Percentiles rank a stretch among this genome's conserved stretches.
These are phyloP conservation scores for Pyrocephalus nanus DNA, from an alignment of 2,797 vertebrate genomes.

Conservation along the genomic window DNA sequence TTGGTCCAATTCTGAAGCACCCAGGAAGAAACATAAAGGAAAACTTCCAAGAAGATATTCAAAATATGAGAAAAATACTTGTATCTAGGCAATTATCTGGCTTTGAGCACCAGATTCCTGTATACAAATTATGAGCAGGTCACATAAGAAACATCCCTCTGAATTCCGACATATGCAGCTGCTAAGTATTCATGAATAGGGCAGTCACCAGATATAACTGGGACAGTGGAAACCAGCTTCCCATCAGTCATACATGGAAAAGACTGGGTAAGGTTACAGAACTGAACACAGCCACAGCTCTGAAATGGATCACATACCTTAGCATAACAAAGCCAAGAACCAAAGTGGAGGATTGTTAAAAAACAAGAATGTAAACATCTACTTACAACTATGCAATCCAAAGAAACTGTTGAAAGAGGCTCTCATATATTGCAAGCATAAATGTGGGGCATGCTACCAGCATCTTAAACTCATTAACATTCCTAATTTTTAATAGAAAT, in stretches of 20 bases:
- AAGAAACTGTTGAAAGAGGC: background rate
- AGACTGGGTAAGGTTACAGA: background rate
- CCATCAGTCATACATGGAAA: background rate
- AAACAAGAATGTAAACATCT: background rate
- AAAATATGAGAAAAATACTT: background rate
- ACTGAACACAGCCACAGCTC: background rate
- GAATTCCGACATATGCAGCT: background rate
- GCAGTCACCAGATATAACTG: background rate
- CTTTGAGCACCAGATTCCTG: background rate
- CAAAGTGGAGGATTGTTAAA: background rate
- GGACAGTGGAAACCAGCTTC: background rate
- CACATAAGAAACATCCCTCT: background rate
- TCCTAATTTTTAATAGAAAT: background rate
- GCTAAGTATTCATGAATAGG: slow-evolving; percentile 13
- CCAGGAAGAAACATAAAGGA: background rate
- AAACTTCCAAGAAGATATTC: background rate
- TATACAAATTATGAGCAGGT: background rate
- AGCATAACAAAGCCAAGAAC: background rate
- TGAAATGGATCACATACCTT: background rate
- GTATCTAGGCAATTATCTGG: background rate
- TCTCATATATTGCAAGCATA: background rate
- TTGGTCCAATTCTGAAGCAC: background rate
- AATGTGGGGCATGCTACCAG: background rate
- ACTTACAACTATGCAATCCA: background rate
- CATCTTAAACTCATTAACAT: background rate